These are phyloP conservation scores for Bedellia somnulentella DNA, from an alignment of 2,888 invertebrate genomes.

Conservation along the genomic window DNA sequence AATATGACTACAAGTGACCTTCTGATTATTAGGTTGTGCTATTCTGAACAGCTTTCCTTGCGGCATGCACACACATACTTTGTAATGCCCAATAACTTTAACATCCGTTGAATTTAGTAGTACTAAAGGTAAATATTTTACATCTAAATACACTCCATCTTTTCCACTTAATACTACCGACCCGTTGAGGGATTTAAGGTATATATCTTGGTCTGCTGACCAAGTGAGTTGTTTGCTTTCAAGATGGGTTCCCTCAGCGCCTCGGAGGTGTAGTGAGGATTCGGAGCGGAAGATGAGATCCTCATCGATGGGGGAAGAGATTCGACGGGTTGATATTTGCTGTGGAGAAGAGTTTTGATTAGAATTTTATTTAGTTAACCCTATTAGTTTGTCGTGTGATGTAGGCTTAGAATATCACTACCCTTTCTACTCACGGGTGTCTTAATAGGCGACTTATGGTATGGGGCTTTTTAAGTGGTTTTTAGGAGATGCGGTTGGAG, in stretches of 20 bases:
- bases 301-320: conserved; percentile 72
- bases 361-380: no score
- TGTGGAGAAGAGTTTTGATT: no score
- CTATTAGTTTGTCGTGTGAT: no score
- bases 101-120: conserved; percentile 32
- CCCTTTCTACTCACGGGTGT: no score
- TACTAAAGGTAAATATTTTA: conserved; percentile 71
- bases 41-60: conserved; percentile 81
- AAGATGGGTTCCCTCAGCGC: conserved; percentile 77
- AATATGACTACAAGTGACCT: conserved; percentile 65
- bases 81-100: conserved; percentile 65
- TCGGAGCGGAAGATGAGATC: conserved; percentile 70
- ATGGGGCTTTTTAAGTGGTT: no score
- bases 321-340: conserved; percentile 69
- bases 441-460: no score
- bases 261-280: conserved; percentile 68
- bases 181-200: conserved; percentile 75
- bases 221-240: conserved; percentile 73
- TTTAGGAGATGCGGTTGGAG: no score
- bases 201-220: conserved; percentile 78
- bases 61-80: conserved; percentile 90
- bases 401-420: no score
- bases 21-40: conserved; percentile 58
- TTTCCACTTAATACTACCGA: conserved; percentile 70
- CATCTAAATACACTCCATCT: conserved; percentile 72